Conservation (phyloP, 2,113 vertebrate species). For the Eidolon helvum region DNA sequence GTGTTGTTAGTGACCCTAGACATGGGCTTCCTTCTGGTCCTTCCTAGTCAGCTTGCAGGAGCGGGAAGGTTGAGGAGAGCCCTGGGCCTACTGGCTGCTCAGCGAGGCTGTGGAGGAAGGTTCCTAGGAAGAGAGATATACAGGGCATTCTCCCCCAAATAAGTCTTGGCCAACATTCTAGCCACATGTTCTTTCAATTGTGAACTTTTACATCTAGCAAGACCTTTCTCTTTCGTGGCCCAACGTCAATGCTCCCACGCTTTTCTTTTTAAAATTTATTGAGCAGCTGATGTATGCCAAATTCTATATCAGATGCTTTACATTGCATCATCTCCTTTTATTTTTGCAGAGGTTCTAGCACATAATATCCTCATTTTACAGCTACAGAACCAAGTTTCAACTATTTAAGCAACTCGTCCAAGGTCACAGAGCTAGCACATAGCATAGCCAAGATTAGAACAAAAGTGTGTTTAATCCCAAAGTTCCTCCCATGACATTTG, state of each 20-base stretch:
- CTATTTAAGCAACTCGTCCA: not conserved
- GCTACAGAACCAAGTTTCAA: not conserved
- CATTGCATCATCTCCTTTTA: not conserved
- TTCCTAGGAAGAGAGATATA: not conserved
- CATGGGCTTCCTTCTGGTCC: not conserved
- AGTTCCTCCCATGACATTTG: not conserved
- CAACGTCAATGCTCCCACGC: not conserved
- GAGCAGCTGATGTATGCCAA: conserved; percentile 25
- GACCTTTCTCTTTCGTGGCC: not conserved
- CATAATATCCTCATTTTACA: not conserved
- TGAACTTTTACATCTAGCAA: not conserved
- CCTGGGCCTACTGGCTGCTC: not conserved
- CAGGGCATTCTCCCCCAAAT: not conserved
- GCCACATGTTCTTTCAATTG: not conserved
- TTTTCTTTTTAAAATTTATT: conserved; percentile 23
- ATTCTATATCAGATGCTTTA: not conserved
- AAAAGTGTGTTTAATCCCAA: not conserved
- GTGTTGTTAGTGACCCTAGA: not conserved
- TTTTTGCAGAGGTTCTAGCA: not conserved
- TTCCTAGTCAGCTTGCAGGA: not conserved
- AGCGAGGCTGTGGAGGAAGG: not conserved
- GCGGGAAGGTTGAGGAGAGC: not conserved
- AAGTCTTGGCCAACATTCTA: not conserved
- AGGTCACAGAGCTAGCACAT: not conserved
- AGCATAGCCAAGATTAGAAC: not conserved